Evolutionary conservation across 2,113 vertebrate genomes (phyloP).

Genomic region (Mustela nigripes): DNA sequence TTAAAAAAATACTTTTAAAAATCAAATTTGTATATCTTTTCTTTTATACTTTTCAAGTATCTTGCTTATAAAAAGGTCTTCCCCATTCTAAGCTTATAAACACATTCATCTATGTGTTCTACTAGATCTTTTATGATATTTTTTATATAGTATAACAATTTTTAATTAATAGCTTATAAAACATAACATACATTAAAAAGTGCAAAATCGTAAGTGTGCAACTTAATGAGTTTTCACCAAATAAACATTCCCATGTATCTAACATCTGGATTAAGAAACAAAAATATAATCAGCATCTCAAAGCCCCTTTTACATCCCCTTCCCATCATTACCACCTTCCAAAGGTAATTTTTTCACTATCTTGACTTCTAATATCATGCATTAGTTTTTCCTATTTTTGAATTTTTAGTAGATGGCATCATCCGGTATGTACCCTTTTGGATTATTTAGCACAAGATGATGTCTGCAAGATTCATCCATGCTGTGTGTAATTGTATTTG

Average conservation of each 20-base stretch:
- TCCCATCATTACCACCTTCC: background rate
- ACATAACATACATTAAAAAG: background rate
- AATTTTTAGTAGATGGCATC: background rate
- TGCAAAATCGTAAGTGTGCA: background rate
- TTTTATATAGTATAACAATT: background rate
- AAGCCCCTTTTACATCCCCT: background rate
- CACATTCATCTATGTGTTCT: background rate
- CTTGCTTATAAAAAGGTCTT: background rate
- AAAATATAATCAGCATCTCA: background rate
- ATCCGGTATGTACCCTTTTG: background rate
- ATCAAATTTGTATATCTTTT: background rate
- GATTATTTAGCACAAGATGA: background rate
- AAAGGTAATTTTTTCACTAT: background rate
- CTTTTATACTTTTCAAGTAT: background rate
- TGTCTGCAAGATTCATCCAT: background rate
- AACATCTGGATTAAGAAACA: background rate
- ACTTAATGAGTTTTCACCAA: background rate
- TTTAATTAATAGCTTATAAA: slow-evolving; percentile 5
- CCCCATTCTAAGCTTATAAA: background rate
- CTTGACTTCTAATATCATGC: background rate
- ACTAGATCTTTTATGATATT: background rate
- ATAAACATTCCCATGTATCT: background rate
- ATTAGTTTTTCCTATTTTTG: background rate
- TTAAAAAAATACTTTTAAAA: background rate
- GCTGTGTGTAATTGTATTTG: background rate